Evolutionary conservation across 2,113 vertebrate genomes (phyloP), one percentile per base, ranked within the genome.

Genomic region (Oncorhynchus masou): DNA sequence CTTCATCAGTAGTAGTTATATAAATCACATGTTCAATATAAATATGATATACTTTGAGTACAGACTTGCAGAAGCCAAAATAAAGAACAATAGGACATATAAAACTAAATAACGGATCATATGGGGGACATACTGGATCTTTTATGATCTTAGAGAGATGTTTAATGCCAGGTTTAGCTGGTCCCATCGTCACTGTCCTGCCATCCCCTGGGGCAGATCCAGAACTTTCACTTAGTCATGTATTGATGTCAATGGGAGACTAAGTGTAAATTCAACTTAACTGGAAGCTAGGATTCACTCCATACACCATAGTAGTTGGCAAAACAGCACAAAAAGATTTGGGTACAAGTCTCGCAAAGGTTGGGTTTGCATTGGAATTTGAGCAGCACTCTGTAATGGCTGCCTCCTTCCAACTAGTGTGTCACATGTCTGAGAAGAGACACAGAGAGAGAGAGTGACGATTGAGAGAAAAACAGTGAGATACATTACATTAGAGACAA

Each of bases 301-400:
- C 51, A 54, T 19, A 16, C 15, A 54, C 16, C 51, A 19, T 19
- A 54, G 16, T 45, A 45, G 39, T 45, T 45, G 39, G 5, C 51
- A 19, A 54, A 54, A 54, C 5, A 19, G 16, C 3, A 54, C 51
- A 19, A 5, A 54, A 1, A 54, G 1, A 45, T 54, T 19, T 54
- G 51, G 51, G 51, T 54, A 19, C 51, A 54, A 16, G 51, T 16
- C 79, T 48, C 73, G 45, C 65, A 73, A 72, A 34, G 27, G 62
- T 13, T 2, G 71, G 24, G 3, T 45, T 62, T 13, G 19, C 70
- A 25, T 9, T 85, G 83, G 54, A 95, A 91, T 88, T 95, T 97
- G 83, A 96, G 81, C 80, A 99, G 92, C 29, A 95, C 94, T 94
- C 93, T 96, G 94, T 97, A 98, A 99, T 95, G 76, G 97, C n/a